Evolutionary conservation across 2,797 vertebrate genomes (phyloP).

Genomic region (Typhlichthys eigenmanni): DNA sequence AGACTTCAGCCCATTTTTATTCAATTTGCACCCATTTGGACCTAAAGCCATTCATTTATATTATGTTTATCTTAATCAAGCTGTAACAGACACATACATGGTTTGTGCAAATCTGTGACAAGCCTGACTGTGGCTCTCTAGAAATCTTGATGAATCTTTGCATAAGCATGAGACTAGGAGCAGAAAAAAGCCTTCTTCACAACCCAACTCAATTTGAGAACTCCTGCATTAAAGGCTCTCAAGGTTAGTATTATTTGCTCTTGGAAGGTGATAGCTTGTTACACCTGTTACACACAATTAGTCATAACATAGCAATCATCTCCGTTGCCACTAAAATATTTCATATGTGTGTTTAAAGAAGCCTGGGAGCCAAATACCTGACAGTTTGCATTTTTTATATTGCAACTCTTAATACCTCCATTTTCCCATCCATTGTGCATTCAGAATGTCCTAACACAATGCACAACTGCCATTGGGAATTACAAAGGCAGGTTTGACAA

Average conservation of each 20-base stretch:
- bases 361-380: slow-evolving; percentile 13
- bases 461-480: slow-evolving; percentile 24
- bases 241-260: neutral
- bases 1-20: too few species aligned
- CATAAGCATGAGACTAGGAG: too few species aligned
- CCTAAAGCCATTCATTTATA: too few species aligned
- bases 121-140: too few species aligned
- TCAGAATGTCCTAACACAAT: slow-evolving; percentile 35
- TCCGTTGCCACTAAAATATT: too few species aligned
- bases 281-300: neutral
- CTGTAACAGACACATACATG: too few species aligned
- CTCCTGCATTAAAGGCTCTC: neutral
- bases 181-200: neutral
- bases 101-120: too few species aligned
- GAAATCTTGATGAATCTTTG: too few species aligned
- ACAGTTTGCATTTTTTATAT: slow-evolving; percentile 33
- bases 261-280: neutral
- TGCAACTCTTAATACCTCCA: slow-evolving; percentile 14
- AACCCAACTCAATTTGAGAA: neutral
- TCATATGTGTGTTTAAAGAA: neutral
- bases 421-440: slow-evolving; percentile 19
- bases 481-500: slow-evolving; percentile 42
- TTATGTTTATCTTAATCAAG: too few species aligned
- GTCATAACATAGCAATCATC: too few species aligned
- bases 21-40: too few species aligned